phyloP scores from a whole-genome alignment of 2,888 invertebrate genomes.

The Nycteola revayana region DNA sequence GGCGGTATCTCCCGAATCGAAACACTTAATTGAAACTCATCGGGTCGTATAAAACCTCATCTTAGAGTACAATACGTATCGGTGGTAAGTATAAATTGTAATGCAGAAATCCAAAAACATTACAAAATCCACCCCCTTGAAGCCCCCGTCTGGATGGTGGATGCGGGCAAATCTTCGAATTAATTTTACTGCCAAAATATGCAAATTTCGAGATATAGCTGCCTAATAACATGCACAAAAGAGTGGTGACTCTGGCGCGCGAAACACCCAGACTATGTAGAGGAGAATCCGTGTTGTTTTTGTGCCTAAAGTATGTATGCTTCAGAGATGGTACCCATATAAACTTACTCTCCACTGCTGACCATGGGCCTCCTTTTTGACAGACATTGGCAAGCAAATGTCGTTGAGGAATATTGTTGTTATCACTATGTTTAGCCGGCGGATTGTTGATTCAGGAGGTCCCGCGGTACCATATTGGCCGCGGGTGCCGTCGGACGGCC shows the following conservation, averaged over 20 bases:
- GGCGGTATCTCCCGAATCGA: slow-evolving; percentile 38
- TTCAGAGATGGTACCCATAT: slow-evolving; percentile 30
- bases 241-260: slow-evolving; percentile 75
- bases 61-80: slow-evolving; percentile 49
- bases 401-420: too few species aligned
- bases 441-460: too few species aligned
- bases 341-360: too few species aligned
- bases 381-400: too few species aligned
- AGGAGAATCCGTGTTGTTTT: slow-evolving; percentile 7
- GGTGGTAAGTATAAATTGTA: slow-evolving; percentile 59
- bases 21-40: slow-evolving; percentile 43
- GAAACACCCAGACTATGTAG: slow-evolving; percentile 46
- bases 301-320: slow-evolving; percentile 21
- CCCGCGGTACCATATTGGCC: too few species aligned
- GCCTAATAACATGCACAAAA: slow-evolving; percentile 83
- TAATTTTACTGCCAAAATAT: slow-evolving; percentile 83
- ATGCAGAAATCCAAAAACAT: slow-evolving; percentile 76
- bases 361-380: too few species aligned
- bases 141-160: slow-evolving; percentile 60
- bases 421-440: too few species aligned
- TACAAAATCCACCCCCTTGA: slow-evolving; percentile 47
- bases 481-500: too few species aligned
- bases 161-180: slow-evolving; percentile 83
- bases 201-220: slow-evolving; percentile 79
- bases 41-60: slow-evolving; percentile 35